Base-by-base conservation (phyloP, 2,888 invertebrate species). In the Amphipyra tragopoginis region DNA sequence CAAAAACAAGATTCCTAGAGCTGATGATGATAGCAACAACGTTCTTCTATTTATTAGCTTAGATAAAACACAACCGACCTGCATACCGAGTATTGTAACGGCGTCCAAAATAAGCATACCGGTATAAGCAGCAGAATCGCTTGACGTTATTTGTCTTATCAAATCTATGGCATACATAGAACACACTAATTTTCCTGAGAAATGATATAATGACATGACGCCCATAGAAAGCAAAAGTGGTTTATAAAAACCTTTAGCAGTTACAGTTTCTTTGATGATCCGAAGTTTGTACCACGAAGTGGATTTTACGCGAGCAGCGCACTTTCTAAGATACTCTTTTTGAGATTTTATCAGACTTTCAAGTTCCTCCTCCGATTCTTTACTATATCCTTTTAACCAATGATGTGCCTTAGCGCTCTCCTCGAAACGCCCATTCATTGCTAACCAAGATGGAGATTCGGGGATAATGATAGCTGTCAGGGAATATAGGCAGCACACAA, bases 91-190 rank as follows among this genome's bases (percentile, higher is more conserved):
- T 44, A 91, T 86, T n/a, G 90, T 90, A 1, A 90, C 82, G 3
- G 87, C 90, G 44, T 91, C 91, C 51, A 91, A 76, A 50, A 91
- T 83, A 9, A 91, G 75, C 91, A 91, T 91, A 5, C 85, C 88
- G 3, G 76, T 84, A 14, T 88, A 90, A 0, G 89, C 88, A 0
- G 86, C 81, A 1, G 73, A 65, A 61, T 90, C 87, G 26, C 81
- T 85, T 5, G 71, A 64, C 0, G 89, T 88, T 33, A 91, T 88
- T 67, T 84, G 73, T 13, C 70, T 82, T 14, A 89, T 83, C 42
- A 91, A 77, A 64, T 88, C 87, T 42, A 91, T 76, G 4, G 88
- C 85, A 54, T 88, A 91, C 65, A 89, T 83, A 11, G 79, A 78
- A 58, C 81, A 85, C 0, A 86, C 81, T 13, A 87, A 58, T 72